phyloP scores from a whole-genome alignment of 1,140 invertebrate species.

The Centruroides sculpturatus region DNA sequence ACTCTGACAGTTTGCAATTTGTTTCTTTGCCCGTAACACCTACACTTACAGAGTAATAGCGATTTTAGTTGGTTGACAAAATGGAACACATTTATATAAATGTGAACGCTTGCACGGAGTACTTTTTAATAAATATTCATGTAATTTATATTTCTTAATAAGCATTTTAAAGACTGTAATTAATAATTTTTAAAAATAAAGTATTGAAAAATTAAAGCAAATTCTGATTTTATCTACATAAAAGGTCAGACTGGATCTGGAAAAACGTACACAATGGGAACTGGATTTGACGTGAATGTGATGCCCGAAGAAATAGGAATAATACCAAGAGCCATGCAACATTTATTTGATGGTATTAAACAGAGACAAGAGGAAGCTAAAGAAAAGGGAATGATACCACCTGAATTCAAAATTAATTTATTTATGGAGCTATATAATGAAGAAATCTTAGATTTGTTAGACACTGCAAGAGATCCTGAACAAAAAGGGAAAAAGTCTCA shows the following conservation, averaged over 20 bases:
- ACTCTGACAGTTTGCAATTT: too few species aligned
- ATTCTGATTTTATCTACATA: not conserved
- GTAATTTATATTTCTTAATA: not conserved
- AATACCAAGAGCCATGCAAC: conserved; percentile 79
- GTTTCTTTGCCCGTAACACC: too few species aligned
- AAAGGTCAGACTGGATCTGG: conserved; percentile 69
- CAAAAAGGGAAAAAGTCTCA: conserved; percentile 30
- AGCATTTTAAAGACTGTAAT: not conserved
- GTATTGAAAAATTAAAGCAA: not conserved
- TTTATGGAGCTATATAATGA: conserved; percentile 93
- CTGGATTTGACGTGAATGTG: conserved; percentile 73
- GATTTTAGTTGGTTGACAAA: too few species aligned
- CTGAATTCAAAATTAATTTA: conserved; percentile 68
- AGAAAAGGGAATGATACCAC: conserved; percentile 44
- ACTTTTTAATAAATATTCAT: not conserved
- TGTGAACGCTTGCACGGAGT: not conserved
- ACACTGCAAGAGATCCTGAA: conserved; percentile 41
- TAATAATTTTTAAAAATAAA: conserved; percentile 7
- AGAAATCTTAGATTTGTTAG: conserved; percentile 81
- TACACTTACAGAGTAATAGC: too few species aligned
- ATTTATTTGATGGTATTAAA: conserved; percentile 71
- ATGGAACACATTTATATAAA: too few species aligned
- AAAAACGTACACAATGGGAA: conserved; percentile 98
- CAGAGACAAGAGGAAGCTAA: conserved; percentile 42
- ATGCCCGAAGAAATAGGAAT: conserved; percentile 63